These are phyloP conservation scores for Athene cunicularia DNA, from an alignment of 2,113 vertebrate species.

Conservation along the genomic window DNA sequence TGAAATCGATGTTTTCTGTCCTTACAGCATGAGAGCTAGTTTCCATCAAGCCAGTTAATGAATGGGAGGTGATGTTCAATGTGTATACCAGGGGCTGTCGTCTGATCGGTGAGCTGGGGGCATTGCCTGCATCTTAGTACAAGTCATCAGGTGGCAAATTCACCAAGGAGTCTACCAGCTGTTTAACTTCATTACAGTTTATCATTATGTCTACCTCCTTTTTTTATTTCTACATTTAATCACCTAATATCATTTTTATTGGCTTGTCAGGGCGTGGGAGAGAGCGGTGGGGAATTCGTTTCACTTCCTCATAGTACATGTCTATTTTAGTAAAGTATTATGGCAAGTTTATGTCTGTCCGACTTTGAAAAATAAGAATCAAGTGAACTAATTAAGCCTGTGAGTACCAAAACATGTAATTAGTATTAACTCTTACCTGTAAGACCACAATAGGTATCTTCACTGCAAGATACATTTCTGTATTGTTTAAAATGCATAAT, in stretches of 20 bases:
- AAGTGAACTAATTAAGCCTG: conserved; percentile 70
- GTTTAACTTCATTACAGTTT: conserved; percentile 69
- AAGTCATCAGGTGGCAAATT: conserved; percentile 74
- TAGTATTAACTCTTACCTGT: conserved; percentile 65
- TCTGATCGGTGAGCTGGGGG: conserved; percentile 45
- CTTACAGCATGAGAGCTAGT: background rate
- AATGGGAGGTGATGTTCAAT: conserved; percentile 1
- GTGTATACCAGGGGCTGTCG: conserved; percentile 16
- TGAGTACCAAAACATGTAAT: conserved; percentile 68
- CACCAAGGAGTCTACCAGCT: conserved; percentile 69
- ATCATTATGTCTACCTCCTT: conserved; percentile 72
- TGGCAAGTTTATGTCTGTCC: conserved; percentile 58
- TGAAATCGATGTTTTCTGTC: background rate
- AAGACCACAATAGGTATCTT: conserved; percentile 12
- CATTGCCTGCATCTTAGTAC: conserved; percentile 32
- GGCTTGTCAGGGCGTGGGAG: conserved; percentile 66
- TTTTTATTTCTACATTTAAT: conserved; percentile 69
- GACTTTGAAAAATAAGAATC: conserved; percentile 69
- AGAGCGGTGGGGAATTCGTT: conserved; percentile 35
- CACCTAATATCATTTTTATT: conserved; percentile 75
- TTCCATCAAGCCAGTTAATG: conserved; percentile 64
- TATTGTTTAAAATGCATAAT: conserved; percentile 2
- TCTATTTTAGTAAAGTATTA: conserved; percentile 71
- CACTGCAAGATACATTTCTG: background rate
- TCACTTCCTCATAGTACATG: conserved; percentile 23